These are phyloP conservation scores for Montipora cactus DNA, from an alignment of 64 coral and sea anemone species.

Conservation along the genomic window DNA sequence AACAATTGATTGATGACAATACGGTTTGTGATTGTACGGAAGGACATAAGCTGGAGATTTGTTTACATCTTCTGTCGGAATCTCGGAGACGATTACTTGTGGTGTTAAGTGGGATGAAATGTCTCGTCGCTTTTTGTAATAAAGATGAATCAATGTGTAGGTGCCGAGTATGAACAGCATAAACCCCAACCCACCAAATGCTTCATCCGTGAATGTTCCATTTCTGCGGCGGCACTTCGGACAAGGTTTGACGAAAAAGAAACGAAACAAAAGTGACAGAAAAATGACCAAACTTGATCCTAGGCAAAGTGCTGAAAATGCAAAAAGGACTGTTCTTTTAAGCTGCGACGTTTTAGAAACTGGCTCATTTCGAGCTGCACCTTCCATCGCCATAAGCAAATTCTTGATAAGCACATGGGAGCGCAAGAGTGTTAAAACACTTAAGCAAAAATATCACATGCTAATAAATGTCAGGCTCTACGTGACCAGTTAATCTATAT, in stretches of 20 bases:
- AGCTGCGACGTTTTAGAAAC: neutral
- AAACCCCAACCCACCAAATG: neutral
- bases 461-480: too few species aligned
- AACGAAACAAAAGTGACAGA: neutral
- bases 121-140: neutral
- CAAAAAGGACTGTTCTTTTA: neutral
- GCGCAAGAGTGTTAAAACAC: too few species aligned
- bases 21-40: neutral
- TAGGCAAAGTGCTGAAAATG: neutral
- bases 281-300: neutral
- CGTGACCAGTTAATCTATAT: too few species aligned
- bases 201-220: neutral
- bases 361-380: neutral
- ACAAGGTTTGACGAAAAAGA: neutral
- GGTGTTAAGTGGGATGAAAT: neutral
- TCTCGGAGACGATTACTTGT: neutral
- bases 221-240: neutral
- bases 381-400: neutral
- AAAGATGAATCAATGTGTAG: neutral
- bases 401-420: neutral
- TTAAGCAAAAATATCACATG: too few species aligned
- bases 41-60: neutral
- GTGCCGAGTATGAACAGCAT: neutral
- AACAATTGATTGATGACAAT: neutral
- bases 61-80: neutral